These are phyloP conservation scores for Drosophila pseudoobscura DNA, from an alignment of 1,140 invertebrate genomes.

Conservation along the genomic window DNA sequence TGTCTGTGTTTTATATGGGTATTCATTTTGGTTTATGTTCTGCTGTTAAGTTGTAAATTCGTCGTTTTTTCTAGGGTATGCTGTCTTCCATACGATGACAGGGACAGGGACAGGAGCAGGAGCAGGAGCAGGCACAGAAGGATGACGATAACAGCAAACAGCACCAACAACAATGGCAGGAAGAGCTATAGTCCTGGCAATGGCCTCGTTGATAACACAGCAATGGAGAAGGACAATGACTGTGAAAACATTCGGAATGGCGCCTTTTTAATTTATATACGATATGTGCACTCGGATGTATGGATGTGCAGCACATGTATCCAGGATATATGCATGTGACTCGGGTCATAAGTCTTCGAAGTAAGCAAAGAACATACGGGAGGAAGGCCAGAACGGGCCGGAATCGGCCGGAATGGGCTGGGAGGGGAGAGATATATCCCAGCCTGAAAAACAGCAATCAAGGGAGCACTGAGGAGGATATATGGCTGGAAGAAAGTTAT, in stretches of 20 bases:
- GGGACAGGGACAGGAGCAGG: constrained; percentile 10
- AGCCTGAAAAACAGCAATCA: too few relatives aligned
- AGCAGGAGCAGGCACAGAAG: constrained; percentile 23
- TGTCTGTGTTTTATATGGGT: constrained; percentile 59
- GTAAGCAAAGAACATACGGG: too few relatives aligned
- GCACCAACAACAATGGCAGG: constrained; percentile 21
- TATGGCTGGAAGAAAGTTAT: too few relatives aligned
- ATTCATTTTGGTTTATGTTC: constrained; percentile 76
- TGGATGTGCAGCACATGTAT: too few relatives aligned
- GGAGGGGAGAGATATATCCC: too few relatives aligned
- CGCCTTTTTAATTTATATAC: constrained; percentile 56
- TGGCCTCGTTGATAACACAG: constrained; percentile 50
- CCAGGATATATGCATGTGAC: too few relatives aligned
- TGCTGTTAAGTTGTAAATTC: constrained; percentile 68
- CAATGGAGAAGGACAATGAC: constrained; percentile 36
- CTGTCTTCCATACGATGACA: constrained; percentile 10
- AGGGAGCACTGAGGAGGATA: too few relatives aligned
- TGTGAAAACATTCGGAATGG: constrained; percentile 40
- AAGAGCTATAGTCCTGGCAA: constrained; percentile 8
- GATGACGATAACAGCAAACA: constrained; percentile 56
- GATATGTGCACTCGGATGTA: constrained; percentile 23
- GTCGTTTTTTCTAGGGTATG: constrained; percentile 31
- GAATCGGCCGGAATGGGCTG: too few relatives aligned
- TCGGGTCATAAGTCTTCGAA: too few relatives aligned
- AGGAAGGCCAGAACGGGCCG: too few relatives aligned